Evolutionary conservation across 2,113 vertebrate species (phyloP).

Genomic region (Stigmatopora argus): DNA sequence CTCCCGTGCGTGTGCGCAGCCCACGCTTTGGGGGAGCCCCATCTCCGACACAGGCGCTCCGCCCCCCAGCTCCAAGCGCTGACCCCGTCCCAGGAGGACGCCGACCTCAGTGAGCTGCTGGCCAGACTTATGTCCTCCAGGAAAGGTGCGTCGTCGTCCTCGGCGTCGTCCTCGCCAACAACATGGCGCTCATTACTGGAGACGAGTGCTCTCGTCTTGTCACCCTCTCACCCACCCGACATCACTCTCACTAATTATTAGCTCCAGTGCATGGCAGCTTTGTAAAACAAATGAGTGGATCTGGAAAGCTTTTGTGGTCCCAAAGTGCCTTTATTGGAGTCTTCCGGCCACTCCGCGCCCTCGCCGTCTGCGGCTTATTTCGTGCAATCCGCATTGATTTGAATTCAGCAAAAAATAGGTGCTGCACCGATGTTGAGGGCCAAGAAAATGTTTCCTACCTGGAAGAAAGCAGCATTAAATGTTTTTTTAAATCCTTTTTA

Average conservation of each 20-base stretch:
- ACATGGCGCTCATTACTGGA: slow-evolving; percentile 20
- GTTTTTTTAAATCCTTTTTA: no score
- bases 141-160: slow-evolving; percentile 74
- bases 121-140: slow-evolving; percentile 81
- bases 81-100: slow-evolving; percentile 61
- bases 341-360: slow-evolving; percentile 39
- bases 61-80: slow-evolving; percentile 63
- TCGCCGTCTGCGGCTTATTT: slow-evolving; percentile 7
- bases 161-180: slow-evolving; percentile 14
- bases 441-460: not conserved
- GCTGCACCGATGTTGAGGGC: not conserved
- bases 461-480: not conserved
- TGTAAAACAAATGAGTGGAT: slow-evolving; percentile 62
- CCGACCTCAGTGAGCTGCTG: slow-evolving; percentile 79
- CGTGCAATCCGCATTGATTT: not conserved
- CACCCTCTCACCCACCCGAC: slow-evolving; percentile 3
- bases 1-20: slow-evolving; percentile 20
- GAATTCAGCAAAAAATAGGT: slow-evolving; percentile 6
- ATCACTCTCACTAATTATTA: slow-evolving; percentile 43
- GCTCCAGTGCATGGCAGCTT: slow-evolving; percentile 43
- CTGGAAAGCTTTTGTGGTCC: slow-evolving; percentile 65
- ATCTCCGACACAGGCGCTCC: slow-evolving; percentile 63
- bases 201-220: slow-evolving; percentile 21
- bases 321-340: slow-evolving; percentile 40
- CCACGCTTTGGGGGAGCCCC: slow-evolving; percentile 37